Base-by-base conservation (phyloP, 1,140 invertebrate genomes). In the Agrilus planipennis region DNA sequence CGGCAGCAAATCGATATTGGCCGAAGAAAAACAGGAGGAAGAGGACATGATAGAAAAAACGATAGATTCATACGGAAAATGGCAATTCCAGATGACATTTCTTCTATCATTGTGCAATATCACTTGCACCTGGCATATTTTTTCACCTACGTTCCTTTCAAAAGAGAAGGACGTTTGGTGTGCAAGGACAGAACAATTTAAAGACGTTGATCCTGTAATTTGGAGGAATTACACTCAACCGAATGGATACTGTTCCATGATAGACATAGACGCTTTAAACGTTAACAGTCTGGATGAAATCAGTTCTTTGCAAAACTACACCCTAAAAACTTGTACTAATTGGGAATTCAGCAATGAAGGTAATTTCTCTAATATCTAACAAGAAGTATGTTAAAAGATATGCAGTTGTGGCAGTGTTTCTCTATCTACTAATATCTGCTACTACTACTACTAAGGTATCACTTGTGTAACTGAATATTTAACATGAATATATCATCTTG, bases 91-190 rank as follows among this genome's bases (percentile, higher is more conserved):
- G 38, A 70, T 81, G 52, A 81, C 79, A 1, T 71, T 81, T 45
- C 64, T 81, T 3, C 63, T 84, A 25, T 79, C 79, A 0, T 52
- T 84, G 20, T 77, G 81, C 57, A 81, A 81, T 49, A 74, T 84
- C 49, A 79, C 80, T 2, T 81, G 80, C 50, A 81, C 80, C 12
- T 81, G 79, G 63, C 79, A 82, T 55, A 81, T 82, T 52, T 79
- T 78, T 57, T 70, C 73, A 23, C 71, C 76, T 3, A 76, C 76
- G 2, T 81, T 81, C 41, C 64, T 79, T 65, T 72, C 71, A 38
- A 70, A 67, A 49, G 63, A 67, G 23, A 67, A 68, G 47, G 67
- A 74, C 10, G 76, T 72, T 49, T 79, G 76, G 77, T 81, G 78
- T 52, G 63, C 64, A 22, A 52, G 67, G 36, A 73, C 76, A 7